Evolutionary conservation across 1,140 invertebrate genomes (phyloP).

Genomic region (Oscheius sp.): DNA sequence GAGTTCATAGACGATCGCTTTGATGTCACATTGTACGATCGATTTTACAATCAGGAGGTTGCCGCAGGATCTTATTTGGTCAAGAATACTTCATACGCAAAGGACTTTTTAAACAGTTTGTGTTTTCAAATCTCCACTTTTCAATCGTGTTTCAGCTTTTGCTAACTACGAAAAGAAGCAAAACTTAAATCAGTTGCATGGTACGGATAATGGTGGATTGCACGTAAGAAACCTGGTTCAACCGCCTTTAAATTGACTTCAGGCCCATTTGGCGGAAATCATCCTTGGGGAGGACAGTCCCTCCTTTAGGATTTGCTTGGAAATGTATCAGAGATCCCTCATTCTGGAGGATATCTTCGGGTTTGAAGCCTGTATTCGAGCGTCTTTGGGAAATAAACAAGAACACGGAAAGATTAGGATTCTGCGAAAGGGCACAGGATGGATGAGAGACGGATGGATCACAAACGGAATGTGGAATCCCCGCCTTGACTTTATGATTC

Average conservation of each 20-base stretch:
- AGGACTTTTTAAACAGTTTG: constrained; percentile 22
- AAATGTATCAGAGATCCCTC: constrained; percentile 13
- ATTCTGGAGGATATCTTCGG: constrained; percentile 25
- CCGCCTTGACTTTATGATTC: constrained; percentile 28
- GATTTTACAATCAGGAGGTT: constrained; percentile 40
- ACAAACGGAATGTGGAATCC: constrained; percentile 28
- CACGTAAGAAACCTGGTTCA: constrained; percentile 14
- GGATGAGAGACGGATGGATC: constrained; percentile 30
- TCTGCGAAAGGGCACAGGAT: constrained; percentile 26
- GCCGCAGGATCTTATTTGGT: constrained; percentile 29
- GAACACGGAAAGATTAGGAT: constrained; percentile 10
- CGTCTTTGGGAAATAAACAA: background rate
- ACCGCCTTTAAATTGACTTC: background rate
- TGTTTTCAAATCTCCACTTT: background rate
- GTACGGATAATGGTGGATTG: constrained; percentile 35
- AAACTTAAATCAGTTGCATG: constrained; percentile 22
- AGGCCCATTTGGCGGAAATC: constrained; percentile 14
- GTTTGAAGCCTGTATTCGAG: constrained; percentile 30
- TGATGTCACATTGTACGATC: constrained; percentile 33
- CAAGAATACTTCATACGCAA: constrained; percentile 16
- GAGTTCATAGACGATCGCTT: constrained; percentile 14
- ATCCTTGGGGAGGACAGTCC: background rate
- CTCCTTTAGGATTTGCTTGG: background rate
- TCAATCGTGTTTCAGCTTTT: constrained; percentile 13
- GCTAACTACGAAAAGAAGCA: constrained; percentile 24